phyloP scores from a whole-genome alignment of 2,113 vertebrate species.

The Odocoileus virginianus region DNA sequence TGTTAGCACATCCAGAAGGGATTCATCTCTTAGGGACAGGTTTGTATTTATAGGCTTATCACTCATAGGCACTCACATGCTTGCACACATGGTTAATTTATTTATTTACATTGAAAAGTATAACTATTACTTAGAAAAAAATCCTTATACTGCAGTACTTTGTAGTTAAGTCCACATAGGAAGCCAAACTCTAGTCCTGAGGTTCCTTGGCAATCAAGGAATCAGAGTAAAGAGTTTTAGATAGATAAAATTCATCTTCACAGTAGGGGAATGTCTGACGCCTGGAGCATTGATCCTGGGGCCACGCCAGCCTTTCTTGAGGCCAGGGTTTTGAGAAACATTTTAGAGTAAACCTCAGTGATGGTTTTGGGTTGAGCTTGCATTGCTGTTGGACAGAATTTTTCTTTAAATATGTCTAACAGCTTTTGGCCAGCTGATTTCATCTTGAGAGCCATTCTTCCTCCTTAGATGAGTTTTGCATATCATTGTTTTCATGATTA shows the following conservation, averaged over 20 bases:
- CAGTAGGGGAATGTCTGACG: not conserved
- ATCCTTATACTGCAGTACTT: not conserved
- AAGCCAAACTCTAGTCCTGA: not conserved
- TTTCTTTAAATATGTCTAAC: not conserved
- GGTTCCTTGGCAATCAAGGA: not conserved
- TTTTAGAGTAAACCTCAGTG: not conserved
- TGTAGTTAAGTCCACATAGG: not conserved
- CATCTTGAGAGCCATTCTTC: not conserved
- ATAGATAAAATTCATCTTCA: not conserved
- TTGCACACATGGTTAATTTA: not conserved
- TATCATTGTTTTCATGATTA: not conserved
- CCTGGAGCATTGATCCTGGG: not conserved
- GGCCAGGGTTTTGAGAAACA: not conserved
- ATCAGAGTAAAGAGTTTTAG: not conserved
- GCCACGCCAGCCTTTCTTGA: not conserved
- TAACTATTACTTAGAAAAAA: not conserved
- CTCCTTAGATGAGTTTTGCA: slow-evolving; percentile 25
- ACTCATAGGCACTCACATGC: not conserved
- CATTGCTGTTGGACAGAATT: not conserved
- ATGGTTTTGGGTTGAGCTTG: not conserved
- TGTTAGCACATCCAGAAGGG: not conserved
- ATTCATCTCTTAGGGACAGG: not conserved
- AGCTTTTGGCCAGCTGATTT: not conserved
- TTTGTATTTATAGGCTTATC: not conserved
- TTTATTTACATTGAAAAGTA: not conserved